These are phyloP conservation scores for Lithophane semibrunnea DNA, from an alignment of 2,888 invertebrate genomes.

Conservation along the genomic window DNA sequence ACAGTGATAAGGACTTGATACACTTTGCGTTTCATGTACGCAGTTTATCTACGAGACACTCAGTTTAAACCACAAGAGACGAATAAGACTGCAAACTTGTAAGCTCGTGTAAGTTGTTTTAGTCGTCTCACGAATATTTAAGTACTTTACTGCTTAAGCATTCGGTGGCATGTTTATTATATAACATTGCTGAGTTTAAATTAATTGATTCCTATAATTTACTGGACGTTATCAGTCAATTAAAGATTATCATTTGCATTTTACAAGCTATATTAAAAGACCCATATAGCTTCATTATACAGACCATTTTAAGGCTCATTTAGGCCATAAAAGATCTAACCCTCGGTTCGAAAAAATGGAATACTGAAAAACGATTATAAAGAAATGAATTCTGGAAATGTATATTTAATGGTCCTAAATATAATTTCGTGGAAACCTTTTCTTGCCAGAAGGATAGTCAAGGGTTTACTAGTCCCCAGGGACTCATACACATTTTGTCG, in stretches of 20 bases:
- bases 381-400: constrained; percentile 32
- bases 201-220: neutral
- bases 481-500: constrained; percentile 29
- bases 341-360: constrained; percentile 3
- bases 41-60: constrained; percentile 40
- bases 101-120: constrained; percentile 28
- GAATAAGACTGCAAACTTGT: constrained; percentile 35
- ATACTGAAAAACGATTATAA: constrained; percentile 15
- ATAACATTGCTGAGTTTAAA: neutral
- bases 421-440: constrained; percentile 37
- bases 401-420: constrained; percentile 26
- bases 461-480: neutral
- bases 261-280: neutral
- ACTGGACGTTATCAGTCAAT: neutral
- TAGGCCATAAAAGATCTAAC: neutral
- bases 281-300: neutral
- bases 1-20: constrained; percentile 56
- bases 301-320: neutral
- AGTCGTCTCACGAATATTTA: constrained; percentile 24
- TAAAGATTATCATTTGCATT: neutral
- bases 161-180: constrained; percentile 2
- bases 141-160: constrained; percentile 4
- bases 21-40: constrained; percentile 38
- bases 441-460: constrained; percentile 21
- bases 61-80: constrained; percentile 45